phyloP scores from a whole-genome alignment of 2,888 invertebrate species.

The Cotesia congregata region DNA sequence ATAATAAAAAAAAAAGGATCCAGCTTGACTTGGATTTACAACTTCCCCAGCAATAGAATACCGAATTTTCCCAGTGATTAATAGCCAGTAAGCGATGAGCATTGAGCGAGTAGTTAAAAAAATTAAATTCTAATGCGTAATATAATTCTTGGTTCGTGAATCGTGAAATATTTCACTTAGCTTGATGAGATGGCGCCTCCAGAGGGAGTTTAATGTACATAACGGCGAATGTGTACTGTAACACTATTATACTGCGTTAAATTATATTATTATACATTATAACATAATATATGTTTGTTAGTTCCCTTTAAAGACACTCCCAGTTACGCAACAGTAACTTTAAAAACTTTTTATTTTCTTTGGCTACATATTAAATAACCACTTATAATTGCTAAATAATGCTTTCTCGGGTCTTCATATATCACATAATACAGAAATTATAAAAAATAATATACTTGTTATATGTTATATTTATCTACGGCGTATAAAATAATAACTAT shows the following conservation, averaged over 20 bases:
- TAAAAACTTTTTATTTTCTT: not conserved
- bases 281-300: not conserved
- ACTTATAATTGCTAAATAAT: not conserved
- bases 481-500: not conserved
- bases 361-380: not conserved
- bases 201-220: slow-evolving; percentile 8
- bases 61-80: not conserved
- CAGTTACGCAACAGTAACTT: slow-evolving; percentile 1
- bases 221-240: not conserved
- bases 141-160: slow-evolving; percentile 45
- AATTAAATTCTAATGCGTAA: slow-evolving; percentile 39
- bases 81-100: not conserved
- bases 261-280: not conserved
- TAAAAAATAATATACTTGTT: not conserved
- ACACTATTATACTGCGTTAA: not conserved
- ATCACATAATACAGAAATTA: not conserved
- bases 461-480: not conserved
- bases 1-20: too few relatives aligned
- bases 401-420: not conserved
- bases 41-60: not conserved
- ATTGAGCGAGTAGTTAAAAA: not conserved
- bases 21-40: too few relatives aligned
- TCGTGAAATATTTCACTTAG: slow-evolving; percentile 43
- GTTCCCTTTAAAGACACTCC: not conserved
- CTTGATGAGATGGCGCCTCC: slow-evolving; percentile 25